Conservation (phyloP, 2,113 vertebrate genomes). For the Microtus oregoni region DNA sequence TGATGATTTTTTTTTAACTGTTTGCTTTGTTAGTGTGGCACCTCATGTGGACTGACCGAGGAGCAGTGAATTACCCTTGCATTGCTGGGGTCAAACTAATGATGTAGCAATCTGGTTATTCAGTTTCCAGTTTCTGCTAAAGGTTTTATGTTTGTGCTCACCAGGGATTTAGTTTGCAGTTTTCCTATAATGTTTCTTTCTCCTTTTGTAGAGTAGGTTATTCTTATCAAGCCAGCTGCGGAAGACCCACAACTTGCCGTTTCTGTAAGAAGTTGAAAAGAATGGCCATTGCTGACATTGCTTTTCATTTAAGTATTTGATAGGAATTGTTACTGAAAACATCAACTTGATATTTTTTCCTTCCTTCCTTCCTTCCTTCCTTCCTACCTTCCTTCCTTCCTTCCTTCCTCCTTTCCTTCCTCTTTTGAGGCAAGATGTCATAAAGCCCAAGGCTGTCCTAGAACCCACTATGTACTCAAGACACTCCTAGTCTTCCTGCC, state of each 20-base stretch:
- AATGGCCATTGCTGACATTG: not conserved
- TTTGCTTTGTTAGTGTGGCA: not conserved
- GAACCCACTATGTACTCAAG: not conserved
- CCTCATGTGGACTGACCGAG: not conserved
- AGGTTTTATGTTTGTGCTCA: not conserved
- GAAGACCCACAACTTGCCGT: not conserved
- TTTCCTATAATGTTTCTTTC: slow-evolving; percentile 9
- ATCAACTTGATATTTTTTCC: not conserved
- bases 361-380: no score
- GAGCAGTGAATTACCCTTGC: not conserved
- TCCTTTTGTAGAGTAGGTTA: not conserved
- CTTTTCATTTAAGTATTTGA: slow-evolving; percentile 32
- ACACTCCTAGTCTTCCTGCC: not conserved
- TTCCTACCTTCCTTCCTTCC: no score
- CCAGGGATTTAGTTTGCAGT: not conserved
- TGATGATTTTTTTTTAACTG: not conserved
- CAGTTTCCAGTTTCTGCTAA: not conserved
- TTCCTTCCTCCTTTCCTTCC: no score
- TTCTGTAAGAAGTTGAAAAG: not conserved
- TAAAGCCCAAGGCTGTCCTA: not conserved
- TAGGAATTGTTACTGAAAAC: slow-evolving; percentile 18
- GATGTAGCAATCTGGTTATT: not conserved
- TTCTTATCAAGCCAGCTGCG: not conserved
- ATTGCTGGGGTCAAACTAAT: not conserved
- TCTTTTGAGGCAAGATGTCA: not conserved